Base-by-base conservation (phyloP, 2,797 vertebrate genomes). In the Sphenodon punctatus region DNA sequence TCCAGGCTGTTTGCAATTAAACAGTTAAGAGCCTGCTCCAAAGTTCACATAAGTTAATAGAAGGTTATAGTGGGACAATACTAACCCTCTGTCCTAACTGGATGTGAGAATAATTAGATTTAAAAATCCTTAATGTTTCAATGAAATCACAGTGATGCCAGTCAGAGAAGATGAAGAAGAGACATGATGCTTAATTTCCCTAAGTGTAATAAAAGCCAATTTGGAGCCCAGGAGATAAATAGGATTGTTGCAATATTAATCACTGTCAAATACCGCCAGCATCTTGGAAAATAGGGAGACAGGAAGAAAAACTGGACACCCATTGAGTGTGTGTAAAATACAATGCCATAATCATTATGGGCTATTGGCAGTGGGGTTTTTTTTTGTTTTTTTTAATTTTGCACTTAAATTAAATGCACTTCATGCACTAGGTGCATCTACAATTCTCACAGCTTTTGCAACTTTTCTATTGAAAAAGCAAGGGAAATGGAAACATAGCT, bases 91-190 rank as follows among this genome's bases (percentile, higher is more conserved):
- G 71, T 93, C 58, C 59, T 75, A 73, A 32, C 69, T 67, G 34
- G 59, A 77, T 72, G 73, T 80, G 77, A 84, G 75, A 84, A 84
- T 83, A 92, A 90, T 89, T 89, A 60, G 63, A 71, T 85, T 91
- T 82, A 80, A 46, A 87, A 85, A 83, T 67, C 65, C 43, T 88
- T 91, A 42, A 56, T 65, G 34, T 80, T 22, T 87, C 85, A 86
- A 27, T 81, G 81, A 81, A 90, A 84, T 65, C 82, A 73, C 41
- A 36, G 39, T 67, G 85, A 88, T 79, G 87, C 58, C 63, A 79
- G 69, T 72, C 74, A 49, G 34, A 78, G 61, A 8, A 80, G 82
- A 55, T 81, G 67, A 90, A 91, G 87, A 85, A n/a, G 60, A 82
- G 87, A 63, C 10, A 55, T 66, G 69, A 48, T 78, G 59, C 25